Conservation (phyloP, 2,113 vertebrate species). For the Gnathonemus longibarbis region DNA sequence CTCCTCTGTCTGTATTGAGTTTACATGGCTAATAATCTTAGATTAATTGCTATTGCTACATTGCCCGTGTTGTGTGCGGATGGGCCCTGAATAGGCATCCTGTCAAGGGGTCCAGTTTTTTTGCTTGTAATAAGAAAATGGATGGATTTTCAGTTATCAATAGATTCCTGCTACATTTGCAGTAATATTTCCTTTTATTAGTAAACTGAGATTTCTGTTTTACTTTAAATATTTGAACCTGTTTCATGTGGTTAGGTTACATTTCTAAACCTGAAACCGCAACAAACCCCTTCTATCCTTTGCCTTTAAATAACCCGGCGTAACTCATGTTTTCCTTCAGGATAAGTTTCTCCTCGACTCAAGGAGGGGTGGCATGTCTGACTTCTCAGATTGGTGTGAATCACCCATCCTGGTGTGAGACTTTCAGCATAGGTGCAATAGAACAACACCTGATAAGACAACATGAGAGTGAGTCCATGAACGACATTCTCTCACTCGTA, state of each 20-base stretch:
- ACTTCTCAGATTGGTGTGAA: conserved; percentile 20
- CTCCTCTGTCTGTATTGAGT: neutral
- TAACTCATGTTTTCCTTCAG: conserved; percentile 30
- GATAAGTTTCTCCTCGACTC: conserved; percentile 22
- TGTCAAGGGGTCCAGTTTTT: neutral
- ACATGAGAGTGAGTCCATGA: neutral
- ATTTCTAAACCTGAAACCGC: neutral
- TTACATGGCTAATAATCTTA: neutral
- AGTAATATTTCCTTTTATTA: neutral
- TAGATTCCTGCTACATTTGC: neutral
- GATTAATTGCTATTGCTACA: neutral
- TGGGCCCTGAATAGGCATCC: neutral
- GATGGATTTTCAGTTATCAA: neutral
- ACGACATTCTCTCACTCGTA: too few species aligned
- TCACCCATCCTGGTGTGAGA: conserved; percentile 39
- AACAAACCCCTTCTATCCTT: neutral
- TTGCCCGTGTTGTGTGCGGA: neutral
- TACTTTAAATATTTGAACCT: neutral
- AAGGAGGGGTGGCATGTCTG: neutral
- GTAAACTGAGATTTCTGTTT: neutral
- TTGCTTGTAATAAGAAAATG: neutral
- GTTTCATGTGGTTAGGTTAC: neutral
- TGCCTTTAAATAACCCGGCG: neutral
- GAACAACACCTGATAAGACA: conserved; percentile 8
- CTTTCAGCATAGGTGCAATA: conserved; percentile 35